A percentile compares a stretch with the other conserved stretches of the same genome.
These are phyloP conservation scores for Gambusia affinis DNA, from an alignment of 2,113 vertebrate species.

Conservation along the genomic window DNA sequence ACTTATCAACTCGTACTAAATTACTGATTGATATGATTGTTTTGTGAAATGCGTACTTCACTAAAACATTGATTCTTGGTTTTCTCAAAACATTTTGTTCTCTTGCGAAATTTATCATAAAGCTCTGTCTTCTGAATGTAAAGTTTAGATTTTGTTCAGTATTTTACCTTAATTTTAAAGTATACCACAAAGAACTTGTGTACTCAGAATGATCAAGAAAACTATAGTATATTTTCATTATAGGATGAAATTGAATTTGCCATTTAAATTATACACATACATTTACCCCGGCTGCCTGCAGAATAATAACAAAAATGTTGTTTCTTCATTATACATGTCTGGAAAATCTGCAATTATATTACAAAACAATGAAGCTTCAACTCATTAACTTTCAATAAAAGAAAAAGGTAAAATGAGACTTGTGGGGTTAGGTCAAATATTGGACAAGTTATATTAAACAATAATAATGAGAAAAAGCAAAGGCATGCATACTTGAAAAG, in stretches of 20 bases:
- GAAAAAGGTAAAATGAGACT: background rate
- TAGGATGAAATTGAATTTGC: slow-evolving; percentile 3
- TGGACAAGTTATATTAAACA: slow-evolving; percentile 6
- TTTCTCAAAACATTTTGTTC: no score
- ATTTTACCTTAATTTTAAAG: no score
- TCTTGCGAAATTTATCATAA: no score
- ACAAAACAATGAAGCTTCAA: slow-evolving; percentile 31
- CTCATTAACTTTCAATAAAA: slow-evolving; percentile 10
- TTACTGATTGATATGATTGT: background rate
- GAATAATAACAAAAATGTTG: background rate
- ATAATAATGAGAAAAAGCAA: slow-evolving; percentile 8
- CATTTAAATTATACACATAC: slow-evolving; percentile 5
- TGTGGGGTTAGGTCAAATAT: background rate
- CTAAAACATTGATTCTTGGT: no score
- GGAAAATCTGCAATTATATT: slow-evolving; percentile 36
- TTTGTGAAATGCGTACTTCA: background rate
- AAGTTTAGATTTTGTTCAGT: background rate
- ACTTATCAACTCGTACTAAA: background rate
- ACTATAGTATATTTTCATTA: slow-evolving; percentile 28
- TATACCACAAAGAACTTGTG: slow-evolving; percentile 4
- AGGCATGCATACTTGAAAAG: background rate
- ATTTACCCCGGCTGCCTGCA: slow-evolving; percentile 7
- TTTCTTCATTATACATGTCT: slow-evolving; percentile 21
- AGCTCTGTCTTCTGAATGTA: background rate
- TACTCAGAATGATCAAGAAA: slow-evolving; percentile 37